Percentiles rank a stretch among this genome's conserved stretches.
Evolutionary conservation across 2,888 invertebrate species (phyloP).

Genomic region (Slavum lentiscoides): DNA sequence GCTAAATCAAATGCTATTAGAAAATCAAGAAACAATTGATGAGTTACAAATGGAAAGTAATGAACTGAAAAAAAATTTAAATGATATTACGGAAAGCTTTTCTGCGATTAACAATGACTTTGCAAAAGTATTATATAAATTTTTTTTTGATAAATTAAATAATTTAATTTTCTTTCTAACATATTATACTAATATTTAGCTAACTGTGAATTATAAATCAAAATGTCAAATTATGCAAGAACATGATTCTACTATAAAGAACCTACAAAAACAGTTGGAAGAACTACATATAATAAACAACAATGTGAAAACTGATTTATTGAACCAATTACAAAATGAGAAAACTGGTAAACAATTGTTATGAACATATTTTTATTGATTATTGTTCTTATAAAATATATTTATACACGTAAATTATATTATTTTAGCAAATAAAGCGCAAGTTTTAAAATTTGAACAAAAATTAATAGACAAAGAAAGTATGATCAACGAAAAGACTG

Average conservation of each 20-base stretch:
- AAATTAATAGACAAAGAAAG: constrained; percentile 34
- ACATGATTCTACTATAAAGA: constrained; percentile 15
- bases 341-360: constrained; percentile 28
- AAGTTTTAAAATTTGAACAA: constrained; percentile 43
- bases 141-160: background rate
- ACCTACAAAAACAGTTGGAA: constrained; percentile 30
- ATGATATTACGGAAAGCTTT: constrained; percentile 25
- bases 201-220: constrained; percentile 40
- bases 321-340: constrained; percentile 36
- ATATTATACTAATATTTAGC: constrained; percentile 7
- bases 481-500: constrained; percentile 46
- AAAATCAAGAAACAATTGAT: constrained; percentile 32
- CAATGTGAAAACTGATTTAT: constrained; percentile 13
- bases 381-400: background rate
- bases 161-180: background rate
- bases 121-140: constrained; percentile 17
- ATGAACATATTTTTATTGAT: background rate
- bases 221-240: constrained; percentile 35
- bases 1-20: constrained; percentile 35
- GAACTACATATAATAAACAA: constrained; percentile 7
- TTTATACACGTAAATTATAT: background rate
- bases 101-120: constrained; percentile 17
- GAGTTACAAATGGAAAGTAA: constrained; percentile 22
- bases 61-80: constrained; percentile 28
- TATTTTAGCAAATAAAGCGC: constrained; percentile 32